Evolutionary conservation across 2,113 vertebrate species (phyloP).

Genomic region (Acanthochromis polyacanthus): DNA sequence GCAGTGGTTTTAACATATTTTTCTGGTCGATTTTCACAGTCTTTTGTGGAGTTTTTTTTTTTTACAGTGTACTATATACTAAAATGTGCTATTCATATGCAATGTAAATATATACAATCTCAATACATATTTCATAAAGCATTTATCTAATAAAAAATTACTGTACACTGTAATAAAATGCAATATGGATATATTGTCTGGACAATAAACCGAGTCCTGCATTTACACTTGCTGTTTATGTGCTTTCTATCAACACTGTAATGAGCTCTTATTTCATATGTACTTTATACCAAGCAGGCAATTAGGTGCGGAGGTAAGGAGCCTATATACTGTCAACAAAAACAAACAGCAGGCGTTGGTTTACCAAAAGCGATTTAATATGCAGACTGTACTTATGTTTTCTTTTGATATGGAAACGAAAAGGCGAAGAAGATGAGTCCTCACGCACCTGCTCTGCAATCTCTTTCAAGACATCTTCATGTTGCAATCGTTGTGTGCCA

Average conservation of each 20-base stretch:
- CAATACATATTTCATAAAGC: too few species aligned
- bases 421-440: conserved; percentile 36
- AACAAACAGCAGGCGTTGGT: background rate
- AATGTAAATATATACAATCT: too few species aligned
- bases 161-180: too few species aligned
- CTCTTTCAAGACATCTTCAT: background rate
- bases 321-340: conserved; percentile 13
- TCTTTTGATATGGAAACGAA: background rate
- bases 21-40: too few species aligned
- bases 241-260: conserved; percentile 10
- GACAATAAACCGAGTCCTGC: background rate
- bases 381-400: too few species aligned
- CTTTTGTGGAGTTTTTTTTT: too few species aligned
- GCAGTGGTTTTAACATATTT: too few species aligned
- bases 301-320: conserved; percentile 36
- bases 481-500: background rate
- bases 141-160: too few species aligned
- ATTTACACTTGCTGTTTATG: conserved; percentile 18
- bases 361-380: too few species aligned
- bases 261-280: conserved; percentile 26
- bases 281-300: conserved; percentile 19
- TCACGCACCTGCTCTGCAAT: background rate
- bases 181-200: too few species aligned
- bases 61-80: too few species aligned
- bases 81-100: too few species aligned